Evolutionary conservation across 2,888 invertebrate species (phyloP).

Genomic region (Tromatobia lineatoria): DNA sequence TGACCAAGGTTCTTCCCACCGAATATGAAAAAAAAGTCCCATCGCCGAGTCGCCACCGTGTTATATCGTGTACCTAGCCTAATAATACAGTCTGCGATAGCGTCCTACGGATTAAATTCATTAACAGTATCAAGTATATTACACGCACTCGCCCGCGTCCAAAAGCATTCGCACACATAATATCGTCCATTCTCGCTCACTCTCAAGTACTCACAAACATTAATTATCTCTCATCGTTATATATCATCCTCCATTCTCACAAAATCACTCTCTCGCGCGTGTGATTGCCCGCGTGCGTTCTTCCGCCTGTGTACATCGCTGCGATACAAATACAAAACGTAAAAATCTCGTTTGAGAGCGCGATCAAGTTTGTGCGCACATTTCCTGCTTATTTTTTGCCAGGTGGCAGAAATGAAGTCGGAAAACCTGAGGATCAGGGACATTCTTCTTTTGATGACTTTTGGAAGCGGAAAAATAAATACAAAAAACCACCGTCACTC

Average conservation of each 20-base stretch:
- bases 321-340: conserved; percentile 30
- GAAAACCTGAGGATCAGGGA: conserved; percentile 9
- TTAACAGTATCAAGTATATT: conserved; percentile 81
- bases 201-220: conserved; percentile 15
- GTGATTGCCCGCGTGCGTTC: conserved; percentile 45
- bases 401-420: conserved; percentile 10
- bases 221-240: conserved; percentile 45
- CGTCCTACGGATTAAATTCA: conserved; percentile 80
- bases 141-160: conserved; percentile 82
- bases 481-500: conserved; percentile 27
- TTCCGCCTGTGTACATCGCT: conserved; percentile 33
- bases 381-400: not conserved
- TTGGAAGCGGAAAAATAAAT: conserved; percentile 45
- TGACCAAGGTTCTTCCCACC: conserved; percentile 47
- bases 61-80: conserved; percentile 76
- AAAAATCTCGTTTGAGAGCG: conserved; percentile 4
- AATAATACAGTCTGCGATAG: conserved; percentile 84
- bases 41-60: conserved; percentile 79
- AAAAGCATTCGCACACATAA: conserved; percentile 70
- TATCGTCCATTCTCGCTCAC: conserved; percentile 43
- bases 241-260: conserved; percentile 42
- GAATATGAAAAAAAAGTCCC: conserved; percentile 29
- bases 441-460: not conserved
- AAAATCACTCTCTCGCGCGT: conserved; percentile 45
- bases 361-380: conserved; percentile 23